These are phyloP conservation scores for Rhagonycha fulva DNA, from an alignment of 2,888 invertebrate species.

Conservation along the genomic window DNA sequence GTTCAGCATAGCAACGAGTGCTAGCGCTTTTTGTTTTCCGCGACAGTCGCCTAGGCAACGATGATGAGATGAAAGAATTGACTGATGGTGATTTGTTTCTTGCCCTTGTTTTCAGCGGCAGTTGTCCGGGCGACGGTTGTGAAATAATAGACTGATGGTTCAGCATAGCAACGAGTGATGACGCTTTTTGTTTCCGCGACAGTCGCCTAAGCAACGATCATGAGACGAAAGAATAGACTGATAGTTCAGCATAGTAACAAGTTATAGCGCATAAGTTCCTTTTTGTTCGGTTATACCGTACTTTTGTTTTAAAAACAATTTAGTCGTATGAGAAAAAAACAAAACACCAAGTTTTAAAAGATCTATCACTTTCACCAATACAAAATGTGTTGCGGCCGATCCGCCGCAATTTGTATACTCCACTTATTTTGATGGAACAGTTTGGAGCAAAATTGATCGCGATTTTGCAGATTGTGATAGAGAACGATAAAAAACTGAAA, in stretches of 20 bases:
- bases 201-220: slow-evolving; percentile 75
- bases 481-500: too few relatives aligned
- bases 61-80: slow-evolving; percentile 84
- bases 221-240: slow-evolving; percentile 79
- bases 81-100: slow-evolving; percentile 54
- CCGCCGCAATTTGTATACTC: background rate
- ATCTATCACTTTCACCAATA: background rate
- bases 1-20: too few relatives aligned
- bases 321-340: background rate
- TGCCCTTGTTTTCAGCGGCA: slow-evolving; percentile 52
- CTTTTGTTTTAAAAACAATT: background rate
- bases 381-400: background rate
- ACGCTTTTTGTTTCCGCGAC: slow-evolving; percentile 52
- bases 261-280: slow-evolving; percentile 5
- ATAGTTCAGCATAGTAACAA: slow-evolving; percentile 62
- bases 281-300: background rate
- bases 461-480: background rate
- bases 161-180: too few relatives aligned
- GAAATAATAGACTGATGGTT: slow-evolving; percentile 68
- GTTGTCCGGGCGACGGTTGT: slow-evolving; percentile 77
- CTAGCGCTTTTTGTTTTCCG: slow-evolving; percentile 42
- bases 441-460: background rate
- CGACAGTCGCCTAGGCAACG: slow-evolving; percentile 69
- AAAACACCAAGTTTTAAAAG: background rate
- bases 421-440: background rate